A percentile compares a stretch with the other conserved stretches of the same genome.
These are phyloP conservation scores for Uloborus diversus DNA, from an alignment of 1,140 invertebrate species.

Conservation along the genomic window DNA sequence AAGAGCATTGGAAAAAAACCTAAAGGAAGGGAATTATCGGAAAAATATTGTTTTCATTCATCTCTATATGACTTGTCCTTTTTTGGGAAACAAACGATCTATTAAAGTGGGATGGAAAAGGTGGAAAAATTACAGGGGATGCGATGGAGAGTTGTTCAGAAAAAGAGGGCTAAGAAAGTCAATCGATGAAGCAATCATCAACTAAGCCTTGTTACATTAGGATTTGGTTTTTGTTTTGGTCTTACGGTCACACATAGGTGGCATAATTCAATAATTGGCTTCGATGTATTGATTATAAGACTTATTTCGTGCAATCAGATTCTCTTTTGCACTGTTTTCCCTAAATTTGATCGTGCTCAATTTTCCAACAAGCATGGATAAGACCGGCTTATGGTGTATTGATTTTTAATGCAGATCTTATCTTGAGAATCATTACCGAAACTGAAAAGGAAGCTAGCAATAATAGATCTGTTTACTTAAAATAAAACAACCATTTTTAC, in stretches of 20 bases:
- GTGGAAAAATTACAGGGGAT: not conserved
- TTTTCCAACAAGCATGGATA: too few relatives aligned
- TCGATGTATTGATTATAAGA: not conserved
- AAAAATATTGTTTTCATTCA: conserved; percentile 22
- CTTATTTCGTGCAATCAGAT: too few relatives aligned
- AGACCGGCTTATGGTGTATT: too few relatives aligned
- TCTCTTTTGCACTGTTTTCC: too few relatives aligned
- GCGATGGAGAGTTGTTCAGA: conserved; percentile 6
- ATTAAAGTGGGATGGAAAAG: conserved; percentile 4
- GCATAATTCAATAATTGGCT: not conserved
- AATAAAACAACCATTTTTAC: too few relatives aligned
- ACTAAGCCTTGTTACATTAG: conserved; percentile 10
- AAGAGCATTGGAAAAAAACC: conserved; percentile 9
- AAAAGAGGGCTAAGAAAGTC: conserved; percentile 18
- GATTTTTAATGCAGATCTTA: too few relatives aligned
- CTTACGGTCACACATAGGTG: conserved; percentile 4
- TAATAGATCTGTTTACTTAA: too few relatives aligned
- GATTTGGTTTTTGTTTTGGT: conserved; percentile 10
- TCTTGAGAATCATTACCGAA: too few relatives aligned
- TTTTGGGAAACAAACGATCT: conserved; percentile 50
- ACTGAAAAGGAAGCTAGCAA: too few relatives aligned
- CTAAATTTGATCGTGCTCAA: too few relatives aligned
- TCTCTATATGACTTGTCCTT: conserved; percentile 2
- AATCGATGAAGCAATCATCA: conserved; percentile 51
- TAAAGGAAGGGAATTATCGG: conserved; percentile 31